A percentile compares a stretch with the other conserved stretches of the same genome.
Conservation (phyloP, 2,797 vertebrate genomes). For the Meda fulgida region DNA sequence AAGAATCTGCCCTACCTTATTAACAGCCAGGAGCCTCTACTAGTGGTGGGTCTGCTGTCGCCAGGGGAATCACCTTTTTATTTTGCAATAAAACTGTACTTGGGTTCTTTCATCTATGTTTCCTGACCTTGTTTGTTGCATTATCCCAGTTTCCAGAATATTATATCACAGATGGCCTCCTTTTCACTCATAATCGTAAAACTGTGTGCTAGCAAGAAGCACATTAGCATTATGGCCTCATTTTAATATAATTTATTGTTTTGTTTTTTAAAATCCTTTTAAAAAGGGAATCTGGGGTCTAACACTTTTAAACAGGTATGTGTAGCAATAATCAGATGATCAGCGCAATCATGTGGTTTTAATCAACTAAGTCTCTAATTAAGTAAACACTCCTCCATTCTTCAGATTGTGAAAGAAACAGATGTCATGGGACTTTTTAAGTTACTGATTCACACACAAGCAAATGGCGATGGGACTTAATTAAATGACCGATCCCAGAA, state of each 20-base stretch:
- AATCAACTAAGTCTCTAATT: too few species aligned
- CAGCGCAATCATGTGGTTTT: too few species aligned
- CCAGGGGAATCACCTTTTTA: background rate
- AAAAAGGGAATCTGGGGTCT: conserved; percentile 54
- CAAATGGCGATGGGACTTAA: too few species aligned
- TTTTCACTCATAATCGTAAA: conserved; percentile 10
- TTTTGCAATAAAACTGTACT: background rate
- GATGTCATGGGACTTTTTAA: too few species aligned
- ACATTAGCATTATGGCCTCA: conserved; percentile 27
- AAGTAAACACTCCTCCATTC: too few species aligned
- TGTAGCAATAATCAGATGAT: too few species aligned
- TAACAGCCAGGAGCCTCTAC: too few species aligned
- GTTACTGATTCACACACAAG: too few species aligned
- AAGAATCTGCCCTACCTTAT: too few species aligned
- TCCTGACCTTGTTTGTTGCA: conserved; percentile 21
- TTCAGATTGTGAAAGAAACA: too few species aligned
- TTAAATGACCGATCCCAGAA: too few species aligned
- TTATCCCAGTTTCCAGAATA: conserved; percentile 3
- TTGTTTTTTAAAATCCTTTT: conserved; percentile 45
- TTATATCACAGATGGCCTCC: conserved; percentile 21
- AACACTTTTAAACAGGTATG: conserved; percentile 53
- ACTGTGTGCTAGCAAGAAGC: conserved; percentile 3
- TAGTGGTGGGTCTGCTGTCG: background rate
- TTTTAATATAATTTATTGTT: conserved; percentile 48
- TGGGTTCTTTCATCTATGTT: conserved; percentile 19